phyloP scores from a whole-genome alignment of 2,113 vertebrate species.

The Collichthys lucidus region DNA sequence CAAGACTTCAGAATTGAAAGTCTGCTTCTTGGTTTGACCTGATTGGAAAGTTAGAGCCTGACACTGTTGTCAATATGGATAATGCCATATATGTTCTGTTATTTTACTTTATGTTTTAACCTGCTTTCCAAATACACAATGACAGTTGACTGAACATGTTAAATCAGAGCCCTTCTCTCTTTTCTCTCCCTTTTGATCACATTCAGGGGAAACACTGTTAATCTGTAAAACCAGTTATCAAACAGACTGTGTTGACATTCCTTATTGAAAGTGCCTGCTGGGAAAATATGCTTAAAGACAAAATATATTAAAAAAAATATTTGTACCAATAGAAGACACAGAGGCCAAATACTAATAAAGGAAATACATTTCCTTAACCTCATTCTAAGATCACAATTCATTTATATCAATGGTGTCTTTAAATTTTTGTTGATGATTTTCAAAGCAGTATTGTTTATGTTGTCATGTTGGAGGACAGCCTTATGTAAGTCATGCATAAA shows the following conservation, averaged over 20 bases:
- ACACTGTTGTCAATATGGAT: conserved; percentile 9
- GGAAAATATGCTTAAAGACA: conserved; percentile 1
- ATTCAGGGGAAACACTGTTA: conserved; percentile 44
- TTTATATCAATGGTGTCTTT: not conserved
- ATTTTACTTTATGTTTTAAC: not conserved
- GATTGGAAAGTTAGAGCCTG: not conserved
- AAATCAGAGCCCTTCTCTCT: not conserved
- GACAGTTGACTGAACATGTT: not conserved
- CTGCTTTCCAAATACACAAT: not conserved
- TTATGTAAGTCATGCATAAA: not conserved
- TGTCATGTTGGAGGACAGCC: not conserved
- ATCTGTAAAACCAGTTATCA: conserved; percentile 5
- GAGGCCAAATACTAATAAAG: conserved; percentile 22
- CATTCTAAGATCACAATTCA: conserved; percentile 2
- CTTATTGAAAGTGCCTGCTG: conserved; percentile 59
- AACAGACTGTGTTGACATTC: conserved; percentile 28
- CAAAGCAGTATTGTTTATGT: not conserved
- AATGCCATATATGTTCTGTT: not conserved
- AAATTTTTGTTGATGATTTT: not conserved
- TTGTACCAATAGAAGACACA: not conserved
- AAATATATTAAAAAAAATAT: not conserved
- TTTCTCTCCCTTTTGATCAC: conserved; percentile 13
- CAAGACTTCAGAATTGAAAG: conserved; percentile 6
- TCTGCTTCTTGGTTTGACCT: conserved; percentile 19
- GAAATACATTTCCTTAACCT: not conserved